Conservation (phyloP, 2,888 invertebrate species). For the Idaea biselata region DNA sequence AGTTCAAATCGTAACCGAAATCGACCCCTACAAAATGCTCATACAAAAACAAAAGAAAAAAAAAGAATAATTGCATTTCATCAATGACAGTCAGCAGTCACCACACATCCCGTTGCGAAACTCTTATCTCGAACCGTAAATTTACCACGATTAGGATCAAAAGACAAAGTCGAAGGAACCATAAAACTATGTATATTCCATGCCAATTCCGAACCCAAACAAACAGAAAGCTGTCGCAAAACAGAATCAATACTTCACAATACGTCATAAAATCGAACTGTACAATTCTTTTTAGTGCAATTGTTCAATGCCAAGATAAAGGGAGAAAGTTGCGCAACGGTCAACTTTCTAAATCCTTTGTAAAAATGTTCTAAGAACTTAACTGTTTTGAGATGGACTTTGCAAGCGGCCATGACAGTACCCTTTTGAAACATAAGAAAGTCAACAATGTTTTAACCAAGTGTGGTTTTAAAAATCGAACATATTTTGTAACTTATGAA, state of each 20-base stretch:
- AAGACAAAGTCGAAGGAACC: constrained; percentile 28
- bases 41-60: neutral
- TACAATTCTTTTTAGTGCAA: constrained; percentile 57
- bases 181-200: constrained; percentile 27
- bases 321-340: constrained; percentile 76
- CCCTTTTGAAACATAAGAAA: neutral
- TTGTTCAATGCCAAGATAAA: constrained; percentile 63
- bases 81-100: neutral
- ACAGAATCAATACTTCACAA: constrained; percentile 14
- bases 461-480: neutral
- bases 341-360: constrained; percentile 72
- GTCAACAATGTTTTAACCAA: neutral
- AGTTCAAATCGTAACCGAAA: neutral
- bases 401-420: neutral
- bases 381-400: constrained; percentile 28
- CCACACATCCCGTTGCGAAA: neutral
- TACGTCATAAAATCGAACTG: constrained; percentile 48
- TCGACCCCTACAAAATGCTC: neutral
- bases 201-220: constrained; percentile 40
- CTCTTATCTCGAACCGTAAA: constrained; percentile 9
- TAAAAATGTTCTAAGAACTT: constrained; percentile 50
- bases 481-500: neutral
- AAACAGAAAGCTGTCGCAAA: constrained; percentile 44
- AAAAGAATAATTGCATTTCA: neutral
- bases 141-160: constrained; percentile 28